Conservation (phyloP, 2,797 vertebrate species). For the Acipenser transmontanus region DNA sequence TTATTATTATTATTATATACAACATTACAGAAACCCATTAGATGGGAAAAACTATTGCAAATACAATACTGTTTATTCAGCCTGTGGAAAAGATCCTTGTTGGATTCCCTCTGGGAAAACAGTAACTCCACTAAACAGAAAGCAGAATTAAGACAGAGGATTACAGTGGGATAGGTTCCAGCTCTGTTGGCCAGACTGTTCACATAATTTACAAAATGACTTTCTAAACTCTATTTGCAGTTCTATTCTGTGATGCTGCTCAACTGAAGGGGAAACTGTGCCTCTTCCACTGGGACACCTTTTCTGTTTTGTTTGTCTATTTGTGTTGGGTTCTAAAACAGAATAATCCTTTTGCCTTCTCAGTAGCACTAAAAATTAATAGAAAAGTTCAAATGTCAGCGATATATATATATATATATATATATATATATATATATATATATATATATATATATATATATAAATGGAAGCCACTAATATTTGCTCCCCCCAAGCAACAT, state of each 20-base stretch:
- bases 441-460: too few relatives aligned
- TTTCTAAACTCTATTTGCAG: slow-evolving; percentile 7
- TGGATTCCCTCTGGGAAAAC: too few relatives aligned
- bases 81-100: too few relatives aligned
- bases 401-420: too few relatives aligned
- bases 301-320: slow-evolving; percentile 3
- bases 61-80: too few relatives aligned
- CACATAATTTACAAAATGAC: not conserved
- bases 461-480: too few relatives aligned
- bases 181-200: not conserved
- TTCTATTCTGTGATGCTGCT: not conserved
- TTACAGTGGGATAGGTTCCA: not conserved
- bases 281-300: not conserved
- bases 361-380: slow-evolving; percentile 23
- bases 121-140: too few relatives aligned
- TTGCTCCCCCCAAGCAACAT: too few relatives aligned
- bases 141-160: not conserved
- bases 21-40: too few relatives aligned
- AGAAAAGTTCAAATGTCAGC: not conserved
- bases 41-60: too few relatives aligned
- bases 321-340: slow-evolving; percentile 5
- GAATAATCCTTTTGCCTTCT: slow-evolving; percentile 25
- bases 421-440: too few relatives aligned
- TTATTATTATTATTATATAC: too few relatives aligned
- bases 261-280: not conserved